Evolutionary conservation across 2,113 vertebrate species (phyloP).

Genomic region (Microtus richardsoni): DNA sequence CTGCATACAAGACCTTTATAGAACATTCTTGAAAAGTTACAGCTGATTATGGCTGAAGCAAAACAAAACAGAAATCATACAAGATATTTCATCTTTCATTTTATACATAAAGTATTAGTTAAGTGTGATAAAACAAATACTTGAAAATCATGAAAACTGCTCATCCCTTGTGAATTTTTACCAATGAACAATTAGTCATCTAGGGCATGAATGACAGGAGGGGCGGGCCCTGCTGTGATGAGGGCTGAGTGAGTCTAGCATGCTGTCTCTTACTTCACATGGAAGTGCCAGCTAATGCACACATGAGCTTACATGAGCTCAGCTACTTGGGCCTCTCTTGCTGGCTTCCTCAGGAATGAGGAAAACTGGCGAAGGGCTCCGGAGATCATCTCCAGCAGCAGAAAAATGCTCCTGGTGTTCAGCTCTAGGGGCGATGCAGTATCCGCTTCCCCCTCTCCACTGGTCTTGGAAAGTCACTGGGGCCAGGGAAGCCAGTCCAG

Average conservation of each 20-base stretch:
- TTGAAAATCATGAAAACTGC: constrained; percentile 62
- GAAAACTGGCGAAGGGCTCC: neutral
- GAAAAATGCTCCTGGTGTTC: neutral
- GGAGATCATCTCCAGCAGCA: neutral
- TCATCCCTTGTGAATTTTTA: constrained; percentile 55
- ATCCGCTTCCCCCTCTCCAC: neutral
- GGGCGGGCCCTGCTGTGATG: neutral
- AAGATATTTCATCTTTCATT: constrained; percentile 57
- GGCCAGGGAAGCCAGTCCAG: neutral
- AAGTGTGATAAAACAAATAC: constrained; percentile 80
- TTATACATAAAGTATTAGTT: constrained; percentile 80
- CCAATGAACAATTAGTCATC: neutral
- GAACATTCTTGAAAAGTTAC: constrained; percentile 81
- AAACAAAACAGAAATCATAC: constrained; percentile 77
- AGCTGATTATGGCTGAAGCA: constrained; percentile 74
- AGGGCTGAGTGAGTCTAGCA: accelerated
- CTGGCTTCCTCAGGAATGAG: neutral
- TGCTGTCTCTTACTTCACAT: neutral
- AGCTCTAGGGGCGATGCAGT: neutral
- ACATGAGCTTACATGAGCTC: no score
- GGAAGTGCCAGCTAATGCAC: neutral
- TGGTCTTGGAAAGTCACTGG: neutral
- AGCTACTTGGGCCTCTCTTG: neutral
- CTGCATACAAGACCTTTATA: constrained; percentile 78
- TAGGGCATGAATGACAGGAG: neutral